Base-by-base conservation (phyloP, 37 sponge, comb jelly and placozoan genomes). In the Agelas oroides region DNA sequence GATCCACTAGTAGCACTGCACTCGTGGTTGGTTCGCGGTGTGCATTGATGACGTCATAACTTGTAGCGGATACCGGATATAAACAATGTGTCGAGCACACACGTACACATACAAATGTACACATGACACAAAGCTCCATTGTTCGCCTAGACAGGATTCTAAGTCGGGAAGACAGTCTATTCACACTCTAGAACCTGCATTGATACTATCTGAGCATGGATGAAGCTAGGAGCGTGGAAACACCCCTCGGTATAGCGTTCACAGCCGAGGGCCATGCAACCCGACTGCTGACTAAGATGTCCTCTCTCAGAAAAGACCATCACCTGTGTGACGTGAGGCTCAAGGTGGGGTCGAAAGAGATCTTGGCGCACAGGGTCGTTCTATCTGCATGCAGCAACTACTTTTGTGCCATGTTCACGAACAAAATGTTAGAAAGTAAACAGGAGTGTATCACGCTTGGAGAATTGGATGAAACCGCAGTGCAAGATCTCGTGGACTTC, bases 341-440 rank as follows among this genome's bases (percentile, higher is more conserved):
- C 5, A 38, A 36, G 24, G 46, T 85, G 5, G 94, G 87, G 13
- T 40, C 71, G 13, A 40, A 46, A 34, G 61, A 70, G 37, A 90
- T 95, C 3, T 71, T 41, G 14, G 89, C 92, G 5, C 96, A 95
- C 59, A 79, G 87, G 0, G 63, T 95, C 30, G 90, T 95, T 6
- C 78, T 95, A 36, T 81, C 87, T 46, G 84, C 96, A 0, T 83
- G 77, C 60, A 95, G 96, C 53, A 70, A 65, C 34, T 95, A 92
- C 64, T 95, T 95, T 58, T 77, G 74, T 20, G 92, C 92, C 73
- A 95, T 95, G 96, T 95, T 92, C 60, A 76, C 80, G 57, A 83
- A 77, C 53, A 73, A 52, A 0, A 87, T 89, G 90, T 37, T 70
- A 37, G 96, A 95, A 63, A 88, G 81, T n/a, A 52, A 73, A 23